Base-by-base conservation (phyloP, 2,113 vertebrate species). In the Chaetodon trifascialis region DNA sequence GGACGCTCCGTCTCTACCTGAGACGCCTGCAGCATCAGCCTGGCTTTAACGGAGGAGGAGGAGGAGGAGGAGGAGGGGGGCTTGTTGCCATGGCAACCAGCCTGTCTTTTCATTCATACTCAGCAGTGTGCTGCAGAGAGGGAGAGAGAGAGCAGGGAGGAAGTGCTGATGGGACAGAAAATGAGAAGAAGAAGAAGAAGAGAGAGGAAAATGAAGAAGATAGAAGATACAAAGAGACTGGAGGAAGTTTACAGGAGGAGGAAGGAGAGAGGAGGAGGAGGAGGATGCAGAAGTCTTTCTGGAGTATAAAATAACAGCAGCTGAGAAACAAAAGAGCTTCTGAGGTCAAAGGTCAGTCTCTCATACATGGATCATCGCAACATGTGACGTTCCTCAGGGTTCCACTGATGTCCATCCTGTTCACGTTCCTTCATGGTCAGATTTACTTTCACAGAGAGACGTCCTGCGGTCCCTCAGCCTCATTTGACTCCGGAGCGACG, bases 141-240 rank as follows among this genome's bases (percentile, higher is more conserved):
- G 25, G 25, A 68, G 44, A 70, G 58, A 42, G 47, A 54, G 49
- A 23, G 55, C 19, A 23, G 36, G 12, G 46, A 52, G 58, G 63
- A 59, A 62, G 59, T 72, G 86, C 82, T 88, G 82, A 88, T 71
- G 47, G 34, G 52, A 66, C 34, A 69, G 66, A 81, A 87, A 69
- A 62, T 42, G 19, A 34, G 25, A 38, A 68, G 23, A 16, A 34
- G 60, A 59, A 38, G n/a, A 55, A 11, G 44, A 68, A 21, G 56
- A 40, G 38, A 54, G 42, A 58, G 4, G 42, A 30, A 30, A 30
- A 30, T 30, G 30, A 63, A n/a, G 51, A 19, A 2, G 30, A 51
- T 0, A 16, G 62, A 47, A 46, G 68, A 46, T 56, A 4, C 25
- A 49, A 69, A 49, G 30, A 47, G 67, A 55, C 46, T 11, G 11